Evolutionary conservation across 2,888 invertebrate genomes (phyloP).

Genomic region (Chromoteleia sp.): DNA sequence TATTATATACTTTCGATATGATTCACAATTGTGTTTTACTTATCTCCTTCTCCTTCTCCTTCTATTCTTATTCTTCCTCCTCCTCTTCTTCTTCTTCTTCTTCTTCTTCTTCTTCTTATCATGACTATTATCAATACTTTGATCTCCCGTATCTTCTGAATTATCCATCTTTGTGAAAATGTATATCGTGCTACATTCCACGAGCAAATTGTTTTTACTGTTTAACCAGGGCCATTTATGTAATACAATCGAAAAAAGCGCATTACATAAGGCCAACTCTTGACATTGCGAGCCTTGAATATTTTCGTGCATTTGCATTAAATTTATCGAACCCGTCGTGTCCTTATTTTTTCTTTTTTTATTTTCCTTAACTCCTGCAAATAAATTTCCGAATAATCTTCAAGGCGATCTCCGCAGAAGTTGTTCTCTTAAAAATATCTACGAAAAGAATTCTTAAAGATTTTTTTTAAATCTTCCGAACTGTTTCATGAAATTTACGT

Average conservation of each 20-base stretch:
- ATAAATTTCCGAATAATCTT: constrained; percentile 49
- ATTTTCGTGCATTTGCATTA: constrained; percentile 23
- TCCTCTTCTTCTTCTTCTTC: too few species aligned
- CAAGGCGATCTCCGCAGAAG: constrained; percentile 24
- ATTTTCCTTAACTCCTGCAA: constrained; percentile 4
- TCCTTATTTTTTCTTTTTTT: constrained; percentile 5
- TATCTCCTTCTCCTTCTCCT: too few species aligned
- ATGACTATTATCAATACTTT: too few species aligned
- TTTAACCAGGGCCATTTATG: too few species aligned
- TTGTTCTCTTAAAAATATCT: constrained; percentile 37
- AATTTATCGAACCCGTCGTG: constrained; percentile 12
- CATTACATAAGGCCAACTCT: neutral
- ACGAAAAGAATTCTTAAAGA: constrained; percentile 43
- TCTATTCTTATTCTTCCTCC: too few species aligned
- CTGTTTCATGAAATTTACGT: constrained; percentile 46
- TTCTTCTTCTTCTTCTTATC: too few species aligned
- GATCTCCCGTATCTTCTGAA: too few species aligned
- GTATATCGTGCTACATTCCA: too few species aligned
- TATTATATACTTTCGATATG: constrained; percentile 19
- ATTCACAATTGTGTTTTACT: neutral
- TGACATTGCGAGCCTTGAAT: neutral
- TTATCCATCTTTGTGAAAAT: too few species aligned
- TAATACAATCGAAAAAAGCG: too few species aligned
- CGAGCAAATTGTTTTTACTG: too few species aligned
- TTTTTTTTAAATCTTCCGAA: constrained; percentile 43